These are phyloP conservation scores for Orchestes rusci DNA, from an alignment of 2,888 invertebrate species.

Conservation along the genomic window DNA sequence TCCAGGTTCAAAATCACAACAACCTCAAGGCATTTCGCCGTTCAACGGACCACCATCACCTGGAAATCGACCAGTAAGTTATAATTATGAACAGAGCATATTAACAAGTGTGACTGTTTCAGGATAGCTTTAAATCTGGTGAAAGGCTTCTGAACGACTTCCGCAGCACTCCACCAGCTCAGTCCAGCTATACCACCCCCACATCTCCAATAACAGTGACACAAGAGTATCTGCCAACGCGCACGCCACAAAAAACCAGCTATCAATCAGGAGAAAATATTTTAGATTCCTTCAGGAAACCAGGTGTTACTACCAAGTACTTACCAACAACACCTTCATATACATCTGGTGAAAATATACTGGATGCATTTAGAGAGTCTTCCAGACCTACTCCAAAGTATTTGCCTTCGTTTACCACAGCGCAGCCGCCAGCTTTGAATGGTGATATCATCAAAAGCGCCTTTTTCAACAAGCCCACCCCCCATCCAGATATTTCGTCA, in stretches of 20 bases:
- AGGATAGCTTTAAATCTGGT: conserved; percentile 17
- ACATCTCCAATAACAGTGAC: conserved; percentile 10
- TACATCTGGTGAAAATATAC: conserved; percentile 14
- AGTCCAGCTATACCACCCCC: no score
- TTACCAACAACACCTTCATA: conserved; percentile 15
- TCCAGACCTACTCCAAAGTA: conserved; percentile 14
- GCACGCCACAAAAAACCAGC: conserved; percentile 10
- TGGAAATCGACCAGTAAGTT: background rate
- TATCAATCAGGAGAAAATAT: conserved; percentile 19
- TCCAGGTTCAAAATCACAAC: no score
- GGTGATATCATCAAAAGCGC: conserved; percentile 17
- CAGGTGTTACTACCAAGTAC: conserved; percentile 14
- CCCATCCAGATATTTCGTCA: conserved; percentile 20
- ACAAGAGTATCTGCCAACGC: conserved; percentile 15
- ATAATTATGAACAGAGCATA: no score
- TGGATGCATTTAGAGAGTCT: conserved; percentile 9
- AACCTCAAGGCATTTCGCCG: no score
- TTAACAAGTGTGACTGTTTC: no score
- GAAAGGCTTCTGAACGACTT: conserved; percentile 15
- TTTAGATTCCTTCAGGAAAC: conserved; percentile 11
- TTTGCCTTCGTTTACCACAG: conserved; percentile 13
- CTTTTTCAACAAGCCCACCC: conserved; percentile 21
- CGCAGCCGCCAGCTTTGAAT: conserved; percentile 12
- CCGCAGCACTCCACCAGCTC: conserved; percentile 9
- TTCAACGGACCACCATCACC: background rate